Base-by-base conservation (phyloP, 2,888 invertebrate species). In the Uropetala carovei region DNA sequence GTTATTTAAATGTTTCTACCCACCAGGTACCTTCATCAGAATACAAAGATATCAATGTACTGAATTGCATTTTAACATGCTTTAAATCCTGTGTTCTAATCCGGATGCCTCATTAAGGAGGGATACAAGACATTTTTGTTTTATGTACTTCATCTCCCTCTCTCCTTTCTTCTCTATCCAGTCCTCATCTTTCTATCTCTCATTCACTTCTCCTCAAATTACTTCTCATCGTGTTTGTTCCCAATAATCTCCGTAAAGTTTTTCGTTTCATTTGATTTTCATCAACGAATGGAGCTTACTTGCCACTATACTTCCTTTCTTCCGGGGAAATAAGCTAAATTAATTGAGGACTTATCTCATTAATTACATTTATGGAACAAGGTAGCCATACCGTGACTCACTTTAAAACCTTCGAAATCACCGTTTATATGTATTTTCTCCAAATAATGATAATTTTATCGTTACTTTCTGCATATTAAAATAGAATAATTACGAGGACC, bases 181-280 rank as follows among this genome's bases (percentile, higher is more conserved):
- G 8, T 30, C 30, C 43, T 27, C 82, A 5, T 27, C 11, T 18
- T 56, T 14, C 82, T 7, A 7, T 14, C 82, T 13, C 43, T 9
- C 83, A 43, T 57, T 5, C 43, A 18, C 43, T 57, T 83, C 56
- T 43, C 83, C 83, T 83, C n/a, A n/a, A n/a, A n/a, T n/a, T n/a
- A n/a, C n/a, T n/a, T n/a, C 83, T 83, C 83, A 30, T 30, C 43
- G 30, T 82, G 30, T 27, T 43, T 10, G 18, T 83, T 57, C 56
- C 83, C 83, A 83, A 83, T 83, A 83, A 83, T 83, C 83, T 83
- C 43, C 83, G 43, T 43, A 3, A 83, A 83, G 56, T 83, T 83
- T 43, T 43, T 83, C 83, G 57, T 83, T 83, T 83, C 83, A n/a
- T 83, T 83, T 43, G 83, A 83, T 83, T 43, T 83, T 83, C 83